These are phyloP conservation scores for Pentamera pediparva DNA, from an alignment of 53 echinoderm and acorn worm genomes.

Conservation along the genomic window DNA sequence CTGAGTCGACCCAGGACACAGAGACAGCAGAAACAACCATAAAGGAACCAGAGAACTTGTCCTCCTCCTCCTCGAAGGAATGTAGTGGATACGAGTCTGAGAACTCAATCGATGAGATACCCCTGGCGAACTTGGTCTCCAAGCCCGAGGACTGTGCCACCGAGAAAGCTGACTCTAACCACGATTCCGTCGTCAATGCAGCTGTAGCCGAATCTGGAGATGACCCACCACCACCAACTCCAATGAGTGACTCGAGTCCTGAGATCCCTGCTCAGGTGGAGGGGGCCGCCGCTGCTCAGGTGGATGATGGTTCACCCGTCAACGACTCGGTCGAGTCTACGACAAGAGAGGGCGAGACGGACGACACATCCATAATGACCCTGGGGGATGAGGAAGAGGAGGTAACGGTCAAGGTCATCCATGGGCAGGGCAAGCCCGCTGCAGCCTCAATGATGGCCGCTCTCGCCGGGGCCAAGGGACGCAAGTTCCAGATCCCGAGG, in stretches of 20 bases:
- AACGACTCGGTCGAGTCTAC: neutral
- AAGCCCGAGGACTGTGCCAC: constrained; percentile 4
- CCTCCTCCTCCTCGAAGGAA: neutral
- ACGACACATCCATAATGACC: neutral
- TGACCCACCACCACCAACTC: neutral
- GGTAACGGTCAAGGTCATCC: constrained; percentile 21
- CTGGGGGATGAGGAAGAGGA: neutral
- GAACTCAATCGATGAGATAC: constrained; percentile 25
- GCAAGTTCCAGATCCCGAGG: constrained; percentile 32
- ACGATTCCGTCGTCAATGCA: too few species aligned
- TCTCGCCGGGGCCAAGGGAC: constrained; percentile 1
- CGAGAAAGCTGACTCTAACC: neutral
- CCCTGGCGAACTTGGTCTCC: constrained; percentile 8
- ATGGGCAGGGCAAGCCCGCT: constrained; percentile 26
- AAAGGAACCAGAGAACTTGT: neutral
- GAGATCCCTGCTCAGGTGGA: neutral
- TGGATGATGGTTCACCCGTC: too few species aligned
- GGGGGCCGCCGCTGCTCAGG: neutral
- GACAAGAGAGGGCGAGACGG: neutral
- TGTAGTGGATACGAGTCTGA: constrained; percentile 26
- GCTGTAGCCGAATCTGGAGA: too few species aligned
- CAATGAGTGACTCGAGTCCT: neutral
- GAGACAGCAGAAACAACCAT: neutral
- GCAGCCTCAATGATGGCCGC: constrained; percentile 15
- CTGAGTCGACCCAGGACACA: neutral